Conservation (phyloP, 1,140 invertebrate species). For the Cotesia typhae region DNA sequence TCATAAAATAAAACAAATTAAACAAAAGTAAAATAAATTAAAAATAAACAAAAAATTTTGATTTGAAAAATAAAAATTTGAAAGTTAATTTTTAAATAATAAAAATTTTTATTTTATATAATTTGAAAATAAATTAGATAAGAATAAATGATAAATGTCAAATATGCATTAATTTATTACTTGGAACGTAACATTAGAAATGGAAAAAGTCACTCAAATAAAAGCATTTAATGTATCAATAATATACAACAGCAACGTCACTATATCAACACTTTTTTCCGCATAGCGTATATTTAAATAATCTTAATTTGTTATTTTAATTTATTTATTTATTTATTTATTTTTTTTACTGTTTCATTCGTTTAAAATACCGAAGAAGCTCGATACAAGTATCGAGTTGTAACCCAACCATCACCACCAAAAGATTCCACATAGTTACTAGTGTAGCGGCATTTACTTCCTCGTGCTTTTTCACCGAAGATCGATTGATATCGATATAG, state of each 20-base stretch:
- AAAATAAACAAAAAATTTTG: too few species aligned
- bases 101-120: too few species aligned
- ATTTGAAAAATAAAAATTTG: too few species aligned
- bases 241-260: too few species aligned
- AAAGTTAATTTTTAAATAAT: too few species aligned
- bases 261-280: neutral
- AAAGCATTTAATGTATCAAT: neutral
- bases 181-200: too few species aligned
- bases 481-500: conserved; percentile 37
- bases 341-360: neutral
- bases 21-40: too few species aligned
- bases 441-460: conserved; percentile 33
- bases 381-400: conserved; percentile 43
- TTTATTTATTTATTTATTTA: too few species aligned
- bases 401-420: conserved; percentile 64
- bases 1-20: too few species aligned
- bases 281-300: conserved; percentile 9
- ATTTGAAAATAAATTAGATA: too few species aligned
- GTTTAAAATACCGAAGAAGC: conserved; percentile 38
- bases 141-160: neutral
- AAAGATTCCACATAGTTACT: conserved; percentile 46
- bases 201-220: neutral
- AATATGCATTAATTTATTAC: too few species aligned
- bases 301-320: conserved; percentile 1
- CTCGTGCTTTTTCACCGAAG: conserved; percentile 35